Evolutionary conservation across 2,113 vertebrate genomes (phyloP).

Genomic region (Pyrgilauda ruficollis): DNA sequence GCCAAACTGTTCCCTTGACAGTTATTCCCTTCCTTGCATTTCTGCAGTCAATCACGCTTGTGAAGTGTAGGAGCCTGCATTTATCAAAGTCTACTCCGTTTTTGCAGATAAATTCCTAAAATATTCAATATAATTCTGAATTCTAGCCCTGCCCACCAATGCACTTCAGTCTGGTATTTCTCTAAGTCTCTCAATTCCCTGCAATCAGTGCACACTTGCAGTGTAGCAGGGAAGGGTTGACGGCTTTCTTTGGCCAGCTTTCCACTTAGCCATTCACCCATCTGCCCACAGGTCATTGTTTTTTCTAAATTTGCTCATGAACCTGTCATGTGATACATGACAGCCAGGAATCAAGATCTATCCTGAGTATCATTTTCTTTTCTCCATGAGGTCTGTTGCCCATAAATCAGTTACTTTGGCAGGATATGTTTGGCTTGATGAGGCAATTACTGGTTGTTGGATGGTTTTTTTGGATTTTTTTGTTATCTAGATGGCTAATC

Average conservation of each 20-base stretch:
- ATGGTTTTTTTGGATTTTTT: not conserved
- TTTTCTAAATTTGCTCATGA: not conserved
- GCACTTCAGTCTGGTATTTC: not conserved
- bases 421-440: not conserved
- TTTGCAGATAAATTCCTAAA: not conserved
- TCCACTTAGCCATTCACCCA: not conserved
- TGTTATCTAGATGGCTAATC: not conserved
- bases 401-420: not conserved
- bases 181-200: not conserved
- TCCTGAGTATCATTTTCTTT: not conserved
- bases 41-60: not conserved
- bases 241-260: not conserved
- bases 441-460: not conserved
- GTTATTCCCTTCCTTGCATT: not conserved
- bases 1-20: not conserved
- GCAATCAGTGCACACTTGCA: not conserved
- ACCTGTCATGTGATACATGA: not conserved
- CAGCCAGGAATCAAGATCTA: not conserved
- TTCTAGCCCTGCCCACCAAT: not conserved
- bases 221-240: not conserved
- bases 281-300: not conserved
- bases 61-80: not conserved
- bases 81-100: not conserved
- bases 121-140: not conserved
- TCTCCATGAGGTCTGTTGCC: not conserved